Base-by-base conservation (phyloP, 2,888 invertebrate species). In the Nemotelus nigrinus region DNA sequence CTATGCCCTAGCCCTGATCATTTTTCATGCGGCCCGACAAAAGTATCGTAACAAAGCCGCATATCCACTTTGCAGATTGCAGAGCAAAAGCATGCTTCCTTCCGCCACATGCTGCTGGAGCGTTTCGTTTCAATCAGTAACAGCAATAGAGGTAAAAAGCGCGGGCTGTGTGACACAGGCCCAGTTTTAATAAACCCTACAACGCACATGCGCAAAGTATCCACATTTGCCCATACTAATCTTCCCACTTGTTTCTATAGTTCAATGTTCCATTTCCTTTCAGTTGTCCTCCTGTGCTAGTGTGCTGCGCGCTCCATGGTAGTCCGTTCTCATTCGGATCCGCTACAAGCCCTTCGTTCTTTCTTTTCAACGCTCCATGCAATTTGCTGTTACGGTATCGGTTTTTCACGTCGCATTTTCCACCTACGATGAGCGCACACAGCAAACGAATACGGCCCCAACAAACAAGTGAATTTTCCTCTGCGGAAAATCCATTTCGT, bases 401-500 rank as follows among this genome's bases (percentile, higher is more conserved):
- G 58, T 72, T 74, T 72, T 74, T 43, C 74, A 60, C 63, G 57
- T 72, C 70, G 53, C 70, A 70, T 55, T 70, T 70, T 70, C 55
- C 70, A 53, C 53, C 70, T 70, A 43, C 70, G 44, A 39, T 3
- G 43, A 41, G 55, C 39, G 7, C 39, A 47, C 43, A 41, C 43
- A 43, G 7, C 39, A 41, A 3, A 3, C 25, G 41, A 39, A 25
- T 41, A 41, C 10, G 63, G 63, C n/a, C 25, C 53, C 55, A 70
- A 53, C 44, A 50, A 25, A 48, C 68, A 50, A 68, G 50, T 60
- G 60, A 39, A 74, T 74, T 74, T 74, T 72, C 72, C 58, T 57
- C 72, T 58, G 47, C 44, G 63, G 74, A 74, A 74, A 74, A 74
- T 70, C 70, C 70, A 70, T 70, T 67, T 43, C 70, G 63, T 58